A percentile compares a stretch with the other conserved stretches of the same genome.
These are phyloP conservation scores for Calameuta filiformis DNA, from an alignment of 2,888 invertebrate genomes.

Conservation along the genomic window DNA sequence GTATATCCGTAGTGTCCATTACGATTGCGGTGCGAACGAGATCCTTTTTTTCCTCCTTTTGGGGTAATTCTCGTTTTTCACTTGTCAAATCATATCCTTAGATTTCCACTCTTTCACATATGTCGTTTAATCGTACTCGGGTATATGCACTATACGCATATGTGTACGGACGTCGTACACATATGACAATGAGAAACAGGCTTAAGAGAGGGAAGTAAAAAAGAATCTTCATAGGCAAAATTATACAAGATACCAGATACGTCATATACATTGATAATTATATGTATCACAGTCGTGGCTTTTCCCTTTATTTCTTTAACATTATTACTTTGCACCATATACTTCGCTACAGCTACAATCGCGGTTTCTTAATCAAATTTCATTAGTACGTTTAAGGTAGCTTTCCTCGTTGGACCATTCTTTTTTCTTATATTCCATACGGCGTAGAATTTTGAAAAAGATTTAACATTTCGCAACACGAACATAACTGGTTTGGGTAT, in stretches of 20 bases:
- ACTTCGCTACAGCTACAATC: neutral
- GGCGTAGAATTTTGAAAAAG: neutral
- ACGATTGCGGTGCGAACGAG: neutral
- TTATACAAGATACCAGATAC: neutral
- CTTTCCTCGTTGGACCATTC: neutral
- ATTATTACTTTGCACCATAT: neutral
- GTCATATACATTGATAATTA: neutral
- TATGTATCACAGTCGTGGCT: neutral
- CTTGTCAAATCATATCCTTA: slow-evolving; percentile 48
- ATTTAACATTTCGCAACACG: neutral
- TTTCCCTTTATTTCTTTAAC: neutral
- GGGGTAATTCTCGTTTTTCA: neutral
- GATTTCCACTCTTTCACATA: slow-evolving; percentile 19
- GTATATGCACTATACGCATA: neutral
- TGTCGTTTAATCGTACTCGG: slow-evolving; percentile 2
- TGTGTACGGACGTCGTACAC: neutral
- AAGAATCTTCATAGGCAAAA: neutral
- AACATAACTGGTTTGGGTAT: neutral
- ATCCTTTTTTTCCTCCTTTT: neutral
- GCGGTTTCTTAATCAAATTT: neutral
- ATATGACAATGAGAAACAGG: neutral
- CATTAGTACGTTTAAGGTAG: neutral
- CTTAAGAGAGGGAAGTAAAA: neutral
- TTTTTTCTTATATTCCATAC: neutral
- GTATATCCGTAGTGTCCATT: slow-evolving; percentile 31